phyloP scores from a whole-genome alignment of 2,888 invertebrate species.

The Caenorhabditis uteleia region DNA sequence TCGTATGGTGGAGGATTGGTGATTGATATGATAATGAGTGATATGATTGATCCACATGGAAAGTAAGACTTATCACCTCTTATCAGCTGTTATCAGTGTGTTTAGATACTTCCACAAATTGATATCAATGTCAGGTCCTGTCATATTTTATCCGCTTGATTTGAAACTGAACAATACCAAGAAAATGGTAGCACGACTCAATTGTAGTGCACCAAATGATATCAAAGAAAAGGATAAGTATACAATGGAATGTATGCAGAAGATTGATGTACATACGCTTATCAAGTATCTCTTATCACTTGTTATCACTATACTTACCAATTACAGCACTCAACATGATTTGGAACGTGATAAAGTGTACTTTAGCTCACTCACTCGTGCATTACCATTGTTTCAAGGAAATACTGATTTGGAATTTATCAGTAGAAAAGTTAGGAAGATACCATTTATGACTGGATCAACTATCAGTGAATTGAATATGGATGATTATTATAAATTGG shows the following conservation, averaged over 20 bases:
- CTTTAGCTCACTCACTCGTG: too few species aligned
- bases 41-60: background rate
- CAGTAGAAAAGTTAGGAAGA: too few species aligned
- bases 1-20: constrained; percentile 30
- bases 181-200: background rate
- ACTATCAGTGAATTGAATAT: background rate
- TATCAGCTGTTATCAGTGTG: background rate
- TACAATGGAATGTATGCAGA: background rate
- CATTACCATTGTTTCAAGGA: too few species aligned
- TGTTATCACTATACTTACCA: too few species aligned
- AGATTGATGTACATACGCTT: background rate
- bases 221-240: background rate
- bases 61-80: background rate
- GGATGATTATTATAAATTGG: background rate
- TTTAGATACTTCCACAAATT: background rate
- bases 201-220: background rate
- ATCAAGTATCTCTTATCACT: background rate
- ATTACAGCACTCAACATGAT: background rate
- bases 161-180: background rate
- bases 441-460: background rate
- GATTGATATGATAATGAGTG: background rate
- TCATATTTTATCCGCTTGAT: too few species aligned
- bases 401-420: too few species aligned
- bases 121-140: background rate
- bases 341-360: too few species aligned